These are phyloP conservation scores for Trichacis sp. DNA, from an alignment of 2,888 invertebrate species.

Conservation along the genomic window DNA sequence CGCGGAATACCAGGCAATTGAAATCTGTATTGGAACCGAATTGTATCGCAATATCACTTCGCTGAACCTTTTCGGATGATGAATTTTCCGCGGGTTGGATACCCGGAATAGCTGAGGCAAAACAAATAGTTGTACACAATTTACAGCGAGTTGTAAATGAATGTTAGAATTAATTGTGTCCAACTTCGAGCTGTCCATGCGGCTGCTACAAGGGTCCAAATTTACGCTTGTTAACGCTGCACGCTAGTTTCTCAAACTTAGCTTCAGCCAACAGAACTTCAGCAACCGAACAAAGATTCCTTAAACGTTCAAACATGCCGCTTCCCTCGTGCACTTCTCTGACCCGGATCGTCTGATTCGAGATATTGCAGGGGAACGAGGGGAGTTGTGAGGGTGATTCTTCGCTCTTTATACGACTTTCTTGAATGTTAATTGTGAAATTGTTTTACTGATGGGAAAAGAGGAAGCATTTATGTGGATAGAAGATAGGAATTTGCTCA, in stretches of 20 bases:
- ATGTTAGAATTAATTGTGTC: slow-evolving; percentile 39
- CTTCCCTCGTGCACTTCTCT: too few relatives aligned
- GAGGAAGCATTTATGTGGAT: too few relatives aligned
- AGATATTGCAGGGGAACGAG: too few relatives aligned
- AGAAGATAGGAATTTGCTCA: too few relatives aligned
- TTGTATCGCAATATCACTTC: not conserved
- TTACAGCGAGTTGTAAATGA: slow-evolving; percentile 29
- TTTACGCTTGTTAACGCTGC: slow-evolving; percentile 31
- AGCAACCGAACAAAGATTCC: slow-evolving; percentile 25
- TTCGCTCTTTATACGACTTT: too few relatives aligned
- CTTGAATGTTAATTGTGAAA: too few relatives aligned
- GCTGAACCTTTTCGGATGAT: not conserved
- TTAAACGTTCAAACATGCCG: slow-evolving; percentile 12
- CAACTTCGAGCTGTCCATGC: slow-evolving; percentile 34
- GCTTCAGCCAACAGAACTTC: slow-evolving; percentile 10
- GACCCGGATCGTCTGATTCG: too few relatives aligned
- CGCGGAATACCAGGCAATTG: not conserved
- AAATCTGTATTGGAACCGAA: not conserved
- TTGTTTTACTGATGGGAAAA: too few relatives aligned
- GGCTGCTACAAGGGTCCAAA: slow-evolving; percentile 27
- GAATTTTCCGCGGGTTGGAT: slow-evolving; percentile 5
- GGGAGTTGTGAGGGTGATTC: too few relatives aligned
- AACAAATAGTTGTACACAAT: slow-evolving; percentile 34
- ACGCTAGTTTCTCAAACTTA: slow-evolving; percentile 32
- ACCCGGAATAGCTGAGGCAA: slow-evolving; percentile 28